Conservation (phyloP, 2,797 vertebrate genomes). For the Eulemur albifrons region DNA sequence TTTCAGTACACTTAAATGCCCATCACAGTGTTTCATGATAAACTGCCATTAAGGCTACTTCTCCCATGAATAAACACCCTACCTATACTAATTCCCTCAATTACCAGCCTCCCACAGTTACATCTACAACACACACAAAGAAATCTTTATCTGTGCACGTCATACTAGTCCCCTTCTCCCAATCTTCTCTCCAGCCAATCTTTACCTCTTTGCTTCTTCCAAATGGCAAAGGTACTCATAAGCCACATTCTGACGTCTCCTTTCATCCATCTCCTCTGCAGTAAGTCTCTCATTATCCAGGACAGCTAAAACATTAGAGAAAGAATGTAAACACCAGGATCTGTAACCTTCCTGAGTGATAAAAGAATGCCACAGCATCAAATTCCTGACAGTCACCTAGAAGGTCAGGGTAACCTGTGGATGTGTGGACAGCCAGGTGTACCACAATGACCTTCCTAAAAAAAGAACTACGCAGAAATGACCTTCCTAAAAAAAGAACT, state of each 20-base stretch:
- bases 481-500: neutral
- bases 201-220: conserved; percentile 97
- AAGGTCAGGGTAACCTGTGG: neutral
- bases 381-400: neutral
- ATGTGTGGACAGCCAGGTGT: neutral
- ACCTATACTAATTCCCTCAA: neutral
- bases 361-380: neutral
- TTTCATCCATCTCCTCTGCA: conserved; percentile 98
- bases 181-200: neutral
- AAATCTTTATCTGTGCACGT: neutral
- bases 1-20: neutral
- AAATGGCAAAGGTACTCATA: conserved; percentile 98
- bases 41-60: neutral
- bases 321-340: neutral
- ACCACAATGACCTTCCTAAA: neutral
- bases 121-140: neutral
- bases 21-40: neutral
- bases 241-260: conserved; percentile 96
- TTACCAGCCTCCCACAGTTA: neutral
- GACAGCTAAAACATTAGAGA: conserved; percentile 88
- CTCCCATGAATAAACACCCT: neutral
- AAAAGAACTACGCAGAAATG: neutral
- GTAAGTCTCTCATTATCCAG: conserved; percentile 98
- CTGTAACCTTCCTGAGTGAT: neutral
- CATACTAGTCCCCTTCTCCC: neutral